These are phyloP conservation scores for Nomada lathburiana DNA, from an alignment of 2,888 invertebrate genomes.

Conservation along the genomic window DNA sequence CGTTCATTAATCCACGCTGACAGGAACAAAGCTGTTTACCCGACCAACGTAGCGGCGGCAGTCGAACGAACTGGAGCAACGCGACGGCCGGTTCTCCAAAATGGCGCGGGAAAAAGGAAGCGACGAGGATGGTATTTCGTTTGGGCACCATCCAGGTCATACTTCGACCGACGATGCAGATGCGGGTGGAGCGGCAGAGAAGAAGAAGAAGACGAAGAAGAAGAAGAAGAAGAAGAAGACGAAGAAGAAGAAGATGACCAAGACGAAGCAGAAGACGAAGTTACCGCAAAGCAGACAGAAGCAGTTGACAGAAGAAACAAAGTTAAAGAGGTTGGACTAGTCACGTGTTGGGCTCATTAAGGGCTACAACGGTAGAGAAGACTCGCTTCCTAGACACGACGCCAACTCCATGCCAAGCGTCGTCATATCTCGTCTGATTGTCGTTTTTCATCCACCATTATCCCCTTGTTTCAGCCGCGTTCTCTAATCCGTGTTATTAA, in stretches of 20 bases:
- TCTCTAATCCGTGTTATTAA: conserved; percentile 65
- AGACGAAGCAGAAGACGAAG: conserved; percentile 58
- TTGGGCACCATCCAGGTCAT: conserved; percentile 83
- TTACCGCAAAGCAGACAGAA: conserved; percentile 66
- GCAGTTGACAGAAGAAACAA: conserved; percentile 74
- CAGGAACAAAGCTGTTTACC: conserved; percentile 38
- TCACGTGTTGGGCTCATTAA: conserved; percentile 79
- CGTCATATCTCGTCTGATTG: conserved; percentile 75
- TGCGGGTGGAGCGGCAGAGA: conserved; percentile 62
- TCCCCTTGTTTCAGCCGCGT: conserved; percentile 59
- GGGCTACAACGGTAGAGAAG: conserved; percentile 77
- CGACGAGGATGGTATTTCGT: conserved; percentile 72
- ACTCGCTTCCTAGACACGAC: conserved; percentile 78
- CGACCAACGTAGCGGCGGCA: conserved; percentile 12
- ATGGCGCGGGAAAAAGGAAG: conserved; percentile 68
- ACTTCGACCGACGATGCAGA: conserved; percentile 66
- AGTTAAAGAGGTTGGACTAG: conserved; percentile 72
- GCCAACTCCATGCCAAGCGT: conserved; percentile 77
- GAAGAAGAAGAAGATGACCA: conserved; percentile 43
- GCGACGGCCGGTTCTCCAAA: conserved; percentile 68
- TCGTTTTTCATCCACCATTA: conserved; percentile 73
- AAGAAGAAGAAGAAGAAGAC: conserved; percentile 53
- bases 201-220: conserved; percentile 41
- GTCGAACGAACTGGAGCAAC: conserved; percentile 64
- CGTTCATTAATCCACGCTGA: conserved; percentile 41